These are phyloP conservation scores for Gallinago undulata DNA, from an alignment of 2,113 vertebrate genomes.

Conservation along the genomic window DNA sequence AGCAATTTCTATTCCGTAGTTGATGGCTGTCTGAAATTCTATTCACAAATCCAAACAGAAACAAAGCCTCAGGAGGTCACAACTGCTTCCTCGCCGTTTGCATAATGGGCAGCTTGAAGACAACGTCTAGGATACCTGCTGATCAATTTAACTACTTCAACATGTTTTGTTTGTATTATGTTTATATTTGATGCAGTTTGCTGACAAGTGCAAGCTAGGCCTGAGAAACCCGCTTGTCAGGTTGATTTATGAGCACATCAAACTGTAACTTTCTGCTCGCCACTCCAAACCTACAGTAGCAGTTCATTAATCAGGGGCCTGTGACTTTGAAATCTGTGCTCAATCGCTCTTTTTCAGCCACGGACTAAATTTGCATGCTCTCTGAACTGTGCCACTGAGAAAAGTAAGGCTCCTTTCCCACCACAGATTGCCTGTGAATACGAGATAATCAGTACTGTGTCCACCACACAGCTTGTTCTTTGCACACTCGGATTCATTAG, in stretches of 20 bases:
- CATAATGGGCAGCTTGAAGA: constrained; percentile 92
- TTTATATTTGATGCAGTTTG: constrained; percentile 85
- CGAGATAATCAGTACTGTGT: constrained; percentile 73
- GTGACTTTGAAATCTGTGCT: constrained; percentile 83
- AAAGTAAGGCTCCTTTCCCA: constrained; percentile 67
- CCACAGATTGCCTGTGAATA: constrained; percentile 48
- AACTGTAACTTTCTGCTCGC: constrained; percentile 84
- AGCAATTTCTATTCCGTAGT: constrained; percentile 99
- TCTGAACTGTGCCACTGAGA: constrained; percentile 71
- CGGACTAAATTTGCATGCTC: constrained; percentile 78
- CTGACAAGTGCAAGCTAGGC: constrained; percentile 83
- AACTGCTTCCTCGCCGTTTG: constrained; percentile 87
- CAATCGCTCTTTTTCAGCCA: constrained; percentile 70
- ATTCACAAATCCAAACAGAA: constrained; percentile 99
- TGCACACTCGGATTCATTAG: constrained; percentile 67
- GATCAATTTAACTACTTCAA: constrained; percentile 92
- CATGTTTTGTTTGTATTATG: constrained; percentile 87
- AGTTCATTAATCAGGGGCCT: constrained; percentile 89
- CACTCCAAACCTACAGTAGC: constrained; percentile 83
- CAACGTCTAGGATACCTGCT: constrained; percentile 82
- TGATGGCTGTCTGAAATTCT: constrained; percentile 96
- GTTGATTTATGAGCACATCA: constrained; percentile 94
- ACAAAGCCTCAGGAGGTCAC: constrained; percentile 98
- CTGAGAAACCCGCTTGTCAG: constrained; percentile 86
- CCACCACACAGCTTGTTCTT: constrained; percentile 60